Conservation (phyloP, 1,140 invertebrate species). For the Nephotettix cincticeps region DNA sequence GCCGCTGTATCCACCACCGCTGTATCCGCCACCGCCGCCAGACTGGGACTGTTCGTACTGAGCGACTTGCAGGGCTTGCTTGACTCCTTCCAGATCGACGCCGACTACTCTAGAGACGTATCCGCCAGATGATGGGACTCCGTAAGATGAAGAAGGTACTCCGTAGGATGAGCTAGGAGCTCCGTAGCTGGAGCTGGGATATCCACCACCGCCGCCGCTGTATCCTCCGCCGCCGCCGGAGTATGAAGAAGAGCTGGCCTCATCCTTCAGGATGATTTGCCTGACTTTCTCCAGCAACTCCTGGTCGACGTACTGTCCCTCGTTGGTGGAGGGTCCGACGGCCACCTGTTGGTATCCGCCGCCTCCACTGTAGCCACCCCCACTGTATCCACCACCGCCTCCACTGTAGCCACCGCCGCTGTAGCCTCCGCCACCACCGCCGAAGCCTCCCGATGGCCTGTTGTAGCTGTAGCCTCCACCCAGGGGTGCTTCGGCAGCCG, state of each 20-base stretch:
- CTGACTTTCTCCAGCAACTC: constrained; percentile 70
- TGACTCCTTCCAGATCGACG: constrained; percentile 71
- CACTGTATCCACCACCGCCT: constrained; percentile 46
- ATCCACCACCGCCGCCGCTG: constrained; percentile 49
- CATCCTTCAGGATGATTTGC: constrained; percentile 77
- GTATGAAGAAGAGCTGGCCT: constrained; percentile 57
- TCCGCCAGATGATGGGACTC: constrained; percentile 49
- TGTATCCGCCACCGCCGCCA: constrained; percentile 48
- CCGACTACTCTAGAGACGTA: constrained; percentile 65
- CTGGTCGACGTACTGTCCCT: constrained; percentile 75
- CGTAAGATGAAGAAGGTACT: constrained; percentile 50
- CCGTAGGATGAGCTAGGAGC: constrained; percentile 57
- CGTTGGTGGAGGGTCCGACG: constrained; percentile 68
- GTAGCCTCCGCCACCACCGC: constrained; percentile 53
- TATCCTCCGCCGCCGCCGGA: constrained; percentile 49
- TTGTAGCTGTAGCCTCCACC: constrained; percentile 60
- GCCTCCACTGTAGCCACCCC: constrained; percentile 54
- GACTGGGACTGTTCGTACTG: constrained; percentile 61
- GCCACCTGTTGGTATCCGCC: constrained; percentile 72
- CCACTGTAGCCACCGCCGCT: constrained; percentile 34
- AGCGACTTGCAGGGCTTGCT: constrained; percentile 73
- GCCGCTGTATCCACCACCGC: constrained; percentile 45
- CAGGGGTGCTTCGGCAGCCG: constrained; percentile 60
- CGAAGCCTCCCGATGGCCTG: constrained; percentile 44
- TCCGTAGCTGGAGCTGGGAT: constrained; percentile 49